Base-by-base conservation (phyloP, 2,797 vertebrate species). In the Anguilla megastoma region DNA sequence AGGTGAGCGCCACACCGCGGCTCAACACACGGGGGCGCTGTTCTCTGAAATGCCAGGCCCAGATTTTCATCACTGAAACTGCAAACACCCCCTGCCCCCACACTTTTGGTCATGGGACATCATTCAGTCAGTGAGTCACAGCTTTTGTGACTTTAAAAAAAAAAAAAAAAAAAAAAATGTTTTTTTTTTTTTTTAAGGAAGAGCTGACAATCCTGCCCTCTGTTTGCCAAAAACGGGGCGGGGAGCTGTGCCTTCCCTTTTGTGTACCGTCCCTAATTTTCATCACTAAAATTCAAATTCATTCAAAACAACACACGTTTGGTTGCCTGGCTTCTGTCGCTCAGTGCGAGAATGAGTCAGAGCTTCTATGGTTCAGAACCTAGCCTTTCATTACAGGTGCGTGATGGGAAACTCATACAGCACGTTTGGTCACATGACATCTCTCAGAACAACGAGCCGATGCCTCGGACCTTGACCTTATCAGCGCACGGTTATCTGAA, bases 1-100 rank as follows among this genome's bases (percentile, higher is more conserved):
- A 90, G 94, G 95, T 94, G 48, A 87, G 5, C 45, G 48, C n/a
- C 45, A 21, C 0, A 2, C 41, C 21, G 6, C 7, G 76, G 76
- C 36, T 79, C 4, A 41, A 36, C 16, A 80, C 76, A 14, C 12
- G 33, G 71, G 76, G 36, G 16, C 14, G 30, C 63, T 66, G 63
- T 66, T 45, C 41, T 74, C 12, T 74, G 71, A 14, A 36, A 74
- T 36, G 7, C 6, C 12, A 10, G n/a, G 9, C 74, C 74, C 74
- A 79, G 24, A 79, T 79, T 41, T 79, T 36, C 74, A 79, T 41
- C 3, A 18, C 2, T 41, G 74, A 5, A 41, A 41, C 1, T 79
- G 36, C 14, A 1, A 16, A 41, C 33, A 2, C 2, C 8, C 18
- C 60, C 1, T 16, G 41, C 5, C 33, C 30, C 18, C 69, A 33